Evolutionary conservation across 2,888 invertebrate species (phyloP), one percentile per base, ranked within the genome.

Genomic region (Ellobium chinense): DNA sequence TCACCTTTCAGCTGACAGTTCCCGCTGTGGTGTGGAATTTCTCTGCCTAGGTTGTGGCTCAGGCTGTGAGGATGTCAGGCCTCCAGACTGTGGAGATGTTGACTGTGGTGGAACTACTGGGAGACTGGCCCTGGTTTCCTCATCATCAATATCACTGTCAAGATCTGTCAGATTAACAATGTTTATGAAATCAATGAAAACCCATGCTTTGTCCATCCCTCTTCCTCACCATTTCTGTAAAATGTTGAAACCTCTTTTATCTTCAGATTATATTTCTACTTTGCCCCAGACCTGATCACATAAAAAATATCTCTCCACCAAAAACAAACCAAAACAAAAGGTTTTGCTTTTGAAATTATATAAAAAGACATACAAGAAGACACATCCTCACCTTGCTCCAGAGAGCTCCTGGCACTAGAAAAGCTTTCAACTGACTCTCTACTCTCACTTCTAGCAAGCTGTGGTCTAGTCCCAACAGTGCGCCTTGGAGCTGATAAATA

Each of bases 341-440:
- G n/a, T n/a, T n/a, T n/a, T n/a, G n/a, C n/a, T n/a, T n/a, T n/a
- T n/a, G n/a, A n/a, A n/a, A n/a, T n/a, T n/a, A n/a, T n/a, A n/a
- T n/a, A n/a, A n/a, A n/a, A n/a, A n/a, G n/a, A n/a, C n/a, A n/a
- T n/a, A n/a, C n/a, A n/a, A n/a, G n/a, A n/a, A n/a, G n/a, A n/a
- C n/a, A 46, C 31, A 70, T 21, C 29, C 14, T 37, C 27, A 80
- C 80, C 80, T 74, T 74, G 62, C 27, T 80, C 75, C 29, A 36
- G 58, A 27, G 80, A 75, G 46, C 69, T 75, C 34, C 65, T 60
- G 9, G 80, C 80, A 75, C 75, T 75, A 4, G 75, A 75, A 75
- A 80, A 80, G 58, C 80, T 80, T 21, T 80, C 80, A 29, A 54
- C 29, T 24, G 80, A 80, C 60, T 78, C 69, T 29, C 66, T 65